Evolutionary conservation across 1,140 invertebrate genomes (phyloP).

Genomic region (Mycetomoellerius zeteki): DNA sequence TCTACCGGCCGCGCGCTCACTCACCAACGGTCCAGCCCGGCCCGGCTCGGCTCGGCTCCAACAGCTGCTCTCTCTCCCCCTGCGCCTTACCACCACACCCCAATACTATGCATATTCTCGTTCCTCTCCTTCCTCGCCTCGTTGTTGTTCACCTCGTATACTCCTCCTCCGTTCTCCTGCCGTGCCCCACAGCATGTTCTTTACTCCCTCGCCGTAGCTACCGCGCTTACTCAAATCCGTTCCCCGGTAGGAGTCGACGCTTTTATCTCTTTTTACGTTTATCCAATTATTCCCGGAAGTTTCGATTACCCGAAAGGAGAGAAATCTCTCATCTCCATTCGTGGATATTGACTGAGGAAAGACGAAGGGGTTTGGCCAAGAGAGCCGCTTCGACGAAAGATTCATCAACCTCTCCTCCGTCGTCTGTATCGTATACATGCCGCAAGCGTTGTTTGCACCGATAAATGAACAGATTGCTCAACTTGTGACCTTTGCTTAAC

Average conservation of each 20-base stretch:
- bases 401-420: constrained; percentile 48
- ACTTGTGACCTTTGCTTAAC: constrained; percentile 82
- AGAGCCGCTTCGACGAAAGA: background rate
- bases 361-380: background rate
- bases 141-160: constrained; percentile 30
- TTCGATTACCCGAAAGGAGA: background rate
- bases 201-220: constrained; percentile 37
- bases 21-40: constrained; percentile 16
- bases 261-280: constrained; percentile 40
- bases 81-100: constrained; percentile 46
- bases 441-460: constrained; percentile 75
- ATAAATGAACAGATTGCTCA: constrained; percentile 79
- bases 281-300: constrained; percentile 52
- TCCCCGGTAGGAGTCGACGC: background rate
- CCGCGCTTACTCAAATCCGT: constrained; percentile 24
- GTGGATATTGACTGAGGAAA: background rate
- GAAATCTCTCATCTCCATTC: background rate
- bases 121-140: constrained; percentile 14
- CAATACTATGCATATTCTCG: constrained; percentile 40
- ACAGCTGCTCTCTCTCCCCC: constrained; percentile 13
- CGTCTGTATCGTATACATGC: constrained; percentile 54
- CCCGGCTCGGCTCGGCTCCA: constrained; percentile 11
- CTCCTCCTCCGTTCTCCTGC: background rate
- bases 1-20: constrained; percentile 40
- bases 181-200: constrained; percentile 20